Evolutionary conservation across 1,140 invertebrate species (phyloP), one percentile per base, ranked within the genome.

Genomic region (Atta colombica): DNA sequence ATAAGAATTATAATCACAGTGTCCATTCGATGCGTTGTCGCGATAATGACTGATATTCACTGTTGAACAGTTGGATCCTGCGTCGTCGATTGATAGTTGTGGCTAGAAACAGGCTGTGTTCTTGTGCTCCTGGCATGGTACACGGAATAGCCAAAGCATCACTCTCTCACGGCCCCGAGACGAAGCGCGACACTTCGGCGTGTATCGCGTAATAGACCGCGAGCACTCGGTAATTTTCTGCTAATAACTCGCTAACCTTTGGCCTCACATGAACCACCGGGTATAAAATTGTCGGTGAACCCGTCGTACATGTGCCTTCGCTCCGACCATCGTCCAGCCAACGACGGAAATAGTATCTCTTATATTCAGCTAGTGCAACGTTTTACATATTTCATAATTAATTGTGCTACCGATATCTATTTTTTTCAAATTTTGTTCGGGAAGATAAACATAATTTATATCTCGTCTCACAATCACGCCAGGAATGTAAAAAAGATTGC

Each of bases 181-280:
- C 58, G 74, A 69, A 66, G 68, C 82, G 87, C 88, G 88, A 90
- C 90, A 91, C 87, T 91, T 87, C 75, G 66, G 31, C 82, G 71
- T 72, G 82, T 87, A 85, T 90, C 89, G 87, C 61, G 87, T 88
- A 91, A 91, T 91, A 88, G 89, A 88, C 77, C 86, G 77, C 77
- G 88, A 80, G 63, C n/a, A 58, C 72, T 77, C 49, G 69, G 87
- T 87, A 75, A 87, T 91, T 86, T 88, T 81, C 77, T 86, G 85
- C 77, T 90, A 90, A 91, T 90, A 90, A 89, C 89, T 90, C 87
- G 90, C 88, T 90, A 90, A 81, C 87, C 85, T 78, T 68, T 80
- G 85, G 39, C 85, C 77, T 84, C 69, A n/a, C 77, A 71, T 82
- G 85, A 68, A 82, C 78, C 85, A 87, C 78, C 85, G 66, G 58